Percentiles rank a stretch among this genome's conserved stretches.
Conservation (phyloP, 2,888 invertebrate genomes). For the Catocala fraxini region DNA sequence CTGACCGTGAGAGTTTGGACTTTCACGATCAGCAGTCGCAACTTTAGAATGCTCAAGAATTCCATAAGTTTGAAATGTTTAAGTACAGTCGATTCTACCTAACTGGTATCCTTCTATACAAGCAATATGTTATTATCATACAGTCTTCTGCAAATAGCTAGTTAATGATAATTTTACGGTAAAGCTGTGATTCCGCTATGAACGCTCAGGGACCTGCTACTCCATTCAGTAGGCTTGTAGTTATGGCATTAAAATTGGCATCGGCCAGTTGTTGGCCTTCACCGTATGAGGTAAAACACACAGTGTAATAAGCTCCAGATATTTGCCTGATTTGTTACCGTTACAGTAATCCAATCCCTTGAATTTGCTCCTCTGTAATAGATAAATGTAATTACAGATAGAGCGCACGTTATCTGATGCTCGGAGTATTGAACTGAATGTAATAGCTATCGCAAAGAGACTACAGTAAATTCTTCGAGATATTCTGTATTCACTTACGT, state of each 20-base stretch:
- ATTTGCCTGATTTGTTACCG: constrained; percentile 63
- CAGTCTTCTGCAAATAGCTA: constrained; percentile 41
- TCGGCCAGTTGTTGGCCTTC: constrained; percentile 55
- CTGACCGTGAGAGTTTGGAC: too few relatives aligned
- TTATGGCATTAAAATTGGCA: constrained; percentile 73
- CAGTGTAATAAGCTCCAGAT: constrained; percentile 65
- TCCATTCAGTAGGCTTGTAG: constrained; percentile 72
- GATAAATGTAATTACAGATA: constrained; percentile 64
- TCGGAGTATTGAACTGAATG: constrained; percentile 50
- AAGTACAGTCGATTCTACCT: too few relatives aligned
- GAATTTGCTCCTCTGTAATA: constrained; percentile 65
- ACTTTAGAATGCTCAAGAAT: too few relatives aligned
- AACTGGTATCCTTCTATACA: neutral
- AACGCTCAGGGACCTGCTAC: constrained; percentile 60
- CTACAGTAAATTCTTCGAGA: constrained; percentile 18
- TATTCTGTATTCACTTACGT: too few relatives aligned
- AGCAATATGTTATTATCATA: constrained; percentile 30
- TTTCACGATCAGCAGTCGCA: too few relatives aligned
- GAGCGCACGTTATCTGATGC: constrained; percentile 60
- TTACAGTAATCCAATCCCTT: constrained; percentile 69
- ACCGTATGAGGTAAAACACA: constrained; percentile 61
- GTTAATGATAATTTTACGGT: constrained; percentile 48
- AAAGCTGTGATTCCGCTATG: constrained; percentile 58
- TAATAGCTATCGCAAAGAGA: constrained; percentile 26
- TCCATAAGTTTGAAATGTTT: too few relatives aligned